Evolutionary conservation across 2,888 invertebrate genomes (phyloP).

Genomic region (Brenthis daphne): DNA sequence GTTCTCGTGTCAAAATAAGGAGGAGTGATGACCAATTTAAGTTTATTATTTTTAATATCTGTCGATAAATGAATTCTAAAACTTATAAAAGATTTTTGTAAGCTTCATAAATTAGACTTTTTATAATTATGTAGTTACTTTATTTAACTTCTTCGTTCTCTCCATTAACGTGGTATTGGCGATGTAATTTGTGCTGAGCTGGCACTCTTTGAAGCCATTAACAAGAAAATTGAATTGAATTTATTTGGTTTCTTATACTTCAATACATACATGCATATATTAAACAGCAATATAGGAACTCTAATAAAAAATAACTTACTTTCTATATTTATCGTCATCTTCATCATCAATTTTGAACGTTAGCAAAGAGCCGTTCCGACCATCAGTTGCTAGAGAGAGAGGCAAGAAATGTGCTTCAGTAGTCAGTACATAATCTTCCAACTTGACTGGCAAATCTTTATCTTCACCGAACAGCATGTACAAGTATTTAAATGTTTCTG

Average conservation of each 20-base stretch:
- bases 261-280: too few relatives aligned
- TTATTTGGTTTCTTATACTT: too few relatives aligned
- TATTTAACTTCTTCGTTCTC: too few relatives aligned
- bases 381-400: slow-evolving; percentile 87
- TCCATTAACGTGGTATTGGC: too few relatives aligned
- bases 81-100: neutral
- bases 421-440: slow-evolving; percentile 94
- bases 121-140: too few relatives aligned
- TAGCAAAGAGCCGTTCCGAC: slow-evolving; percentile 76
- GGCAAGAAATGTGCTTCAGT: slow-evolving; percentile 98
- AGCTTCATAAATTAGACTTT: too few relatives aligned
- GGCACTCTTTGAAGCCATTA: too few relatives aligned
- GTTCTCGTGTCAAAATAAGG: too few relatives aligned
- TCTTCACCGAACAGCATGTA: slow-evolving; percentile 95
- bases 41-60: neutral
- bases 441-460: slow-evolving; percentile 89
- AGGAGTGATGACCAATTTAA: neutral
- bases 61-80: neutral
- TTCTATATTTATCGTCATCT: slow-evolving; percentile 68
- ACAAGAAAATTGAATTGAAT: too few relatives aligned
- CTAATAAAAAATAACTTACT: slow-evolving; percentile 51
- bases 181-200: too few relatives aligned
- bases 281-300: neutral
- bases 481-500: slow-evolving; percentile 98
- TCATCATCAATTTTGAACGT: slow-evolving; percentile 75